Base-by-base conservation (phyloP, 1,140 invertebrate genomes). In the Centruroides sculpturatus region DNA sequence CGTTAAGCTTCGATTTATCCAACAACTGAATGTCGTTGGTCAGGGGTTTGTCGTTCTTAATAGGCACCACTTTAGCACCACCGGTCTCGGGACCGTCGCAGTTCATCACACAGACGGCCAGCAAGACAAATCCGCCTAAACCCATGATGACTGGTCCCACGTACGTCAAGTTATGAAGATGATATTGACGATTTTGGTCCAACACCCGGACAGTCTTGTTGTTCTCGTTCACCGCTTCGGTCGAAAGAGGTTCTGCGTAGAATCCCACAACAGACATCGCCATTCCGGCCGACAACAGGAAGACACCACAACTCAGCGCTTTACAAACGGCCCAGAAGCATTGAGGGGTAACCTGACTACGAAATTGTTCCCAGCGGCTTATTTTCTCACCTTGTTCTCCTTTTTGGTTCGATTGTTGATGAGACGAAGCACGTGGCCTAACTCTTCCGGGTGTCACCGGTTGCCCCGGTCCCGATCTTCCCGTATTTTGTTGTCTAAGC, bases 21-120 rank as follows among this genome's bases (percentile, higher is more conserved):
- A 48, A 48, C 10, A 60, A 57, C 13, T 59, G 56, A 13, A 56
- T 59, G 36, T 49, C 56, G 11, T 60, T 59, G 3, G 59, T 62
- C 1, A 57, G 47, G 0, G 58, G 12, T 10, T 57, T 52, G 35
- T 62, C 61, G 13, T 59, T 54, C 1, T 50, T 59, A 12, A 63
- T 54, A 3, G 65, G 65, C 7, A 59, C 61, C 10, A 65, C 66
- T 55, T 64, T 66, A 0, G 64, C 55, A 47, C 60, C 62, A 0
- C 64, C 36, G 6, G 63, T 56, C 46, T 69, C 68, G 35, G 63
- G 63, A 5, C 63, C 87, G 71, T 92, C 89, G 68, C 92, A 93
- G 1, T 89, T 92, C 87, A 93, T 90, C n/a, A 94, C 90, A 66
- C 89, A 92, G 0, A 89, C 88, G 6, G 90, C 89, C 2, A 93